Percentiles rank a stretch among this genome's conserved stretches.
These are phyloP conservation scores for Orchesella flavescens DNA, from an alignment of 2,888 invertebrate species.

Conservation along the genomic window DNA sequence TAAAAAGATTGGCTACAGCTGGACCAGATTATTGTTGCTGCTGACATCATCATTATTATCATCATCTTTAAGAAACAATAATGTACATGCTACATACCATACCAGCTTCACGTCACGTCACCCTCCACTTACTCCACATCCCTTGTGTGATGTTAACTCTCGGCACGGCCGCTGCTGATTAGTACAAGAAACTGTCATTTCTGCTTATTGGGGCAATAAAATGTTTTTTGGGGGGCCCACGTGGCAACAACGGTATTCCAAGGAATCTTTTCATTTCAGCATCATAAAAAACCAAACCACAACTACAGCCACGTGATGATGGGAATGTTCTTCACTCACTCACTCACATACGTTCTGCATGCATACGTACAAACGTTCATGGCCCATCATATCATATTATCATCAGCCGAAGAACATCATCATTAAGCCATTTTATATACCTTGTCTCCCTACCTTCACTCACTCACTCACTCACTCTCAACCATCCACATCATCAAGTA, in stretches of 20 bases:
- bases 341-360: neutral
- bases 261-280: slow-evolving; percentile 7
- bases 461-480: neutral
- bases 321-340: slow-evolving; percentile 7
- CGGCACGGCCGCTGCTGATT: slow-evolving; percentile 24
- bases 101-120: neutral
- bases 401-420: slow-evolving; percentile 35
- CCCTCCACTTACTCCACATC: neutral
- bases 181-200: slow-evolving; percentile 47
- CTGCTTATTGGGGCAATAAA: slow-evolving; percentile 59
- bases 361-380: neutral
- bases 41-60: slow-evolving; percentile 55
- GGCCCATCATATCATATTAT: slow-evolving; percentile 9
- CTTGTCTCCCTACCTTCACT: neutral
- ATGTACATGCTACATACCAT: neutral
- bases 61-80: slow-evolving; percentile 1
- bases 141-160: neutral
- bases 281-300: slow-evolving; percentile 25
- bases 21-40: neutral
- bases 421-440: slow-evolving; percentile 28
- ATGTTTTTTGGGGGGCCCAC: slow-evolving; percentile 41
- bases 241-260: slow-evolving; percentile 25
- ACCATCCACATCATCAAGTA: neutral
- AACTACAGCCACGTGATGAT: neutral
- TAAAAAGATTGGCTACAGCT: no score